Percentiles rank a stretch among this genome's conserved stretches.
These are phyloP conservation scores for Poeciliopsis occidentalis DNA, from an alignment of 2,113 vertebrate genomes.

Conservation along the genomic window DNA sequence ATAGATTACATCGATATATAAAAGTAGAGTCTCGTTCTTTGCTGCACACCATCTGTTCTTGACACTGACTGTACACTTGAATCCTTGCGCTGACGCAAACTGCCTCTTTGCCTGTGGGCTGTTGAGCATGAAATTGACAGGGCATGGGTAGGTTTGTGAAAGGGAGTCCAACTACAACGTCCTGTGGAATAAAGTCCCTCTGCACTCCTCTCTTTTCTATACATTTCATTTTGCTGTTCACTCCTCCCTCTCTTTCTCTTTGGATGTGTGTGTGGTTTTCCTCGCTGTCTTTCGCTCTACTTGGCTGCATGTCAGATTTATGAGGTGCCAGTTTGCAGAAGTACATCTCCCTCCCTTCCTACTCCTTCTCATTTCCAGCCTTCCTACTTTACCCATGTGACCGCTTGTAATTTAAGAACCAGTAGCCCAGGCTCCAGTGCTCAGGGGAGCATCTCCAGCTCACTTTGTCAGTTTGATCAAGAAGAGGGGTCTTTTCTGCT, in stretches of 20 bases:
- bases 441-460: slow-evolving; percentile 46
- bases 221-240: slow-evolving; percentile 44
- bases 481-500: slow-evolving; percentile 44
- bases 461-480: slow-evolving; percentile 55
- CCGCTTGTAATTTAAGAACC: slow-evolving; percentile 70
- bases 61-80: slow-evolving; percentile 45
- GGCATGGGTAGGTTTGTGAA: slow-evolving; percentile 54
- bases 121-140: slow-evolving; percentile 71
- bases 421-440: slow-evolving; percentile 40
- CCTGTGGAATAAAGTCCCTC: slow-evolving; percentile 31
- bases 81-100: slow-evolving; percentile 52
- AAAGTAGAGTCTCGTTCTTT: slow-evolving; percentile 41
- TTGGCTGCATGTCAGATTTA: slow-evolving; percentile 81
- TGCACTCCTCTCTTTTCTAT: slow-evolving; percentile 34
- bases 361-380: slow-evolving; percentile 41
- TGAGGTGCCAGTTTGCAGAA: slow-evolving; percentile 67
- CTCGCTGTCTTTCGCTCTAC: slow-evolving; percentile 29
- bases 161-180: slow-evolving; percentile 47
- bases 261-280: neutral
- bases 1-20: slow-evolving; percentile 48
- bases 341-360: slow-evolving; percentile 31
- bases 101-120: slow-evolving; percentile 55
- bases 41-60: slow-evolving; percentile 57
- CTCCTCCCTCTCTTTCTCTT: slow-evolving; percentile 22
- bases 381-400: slow-evolving; percentile 61